A percentile compares a stretch with the other conserved stretches of the same genome.
phyloP scores from a whole-genome alignment of 1,140 invertebrate genomes.

The Macrosteles quadrilineatus region DNA sequence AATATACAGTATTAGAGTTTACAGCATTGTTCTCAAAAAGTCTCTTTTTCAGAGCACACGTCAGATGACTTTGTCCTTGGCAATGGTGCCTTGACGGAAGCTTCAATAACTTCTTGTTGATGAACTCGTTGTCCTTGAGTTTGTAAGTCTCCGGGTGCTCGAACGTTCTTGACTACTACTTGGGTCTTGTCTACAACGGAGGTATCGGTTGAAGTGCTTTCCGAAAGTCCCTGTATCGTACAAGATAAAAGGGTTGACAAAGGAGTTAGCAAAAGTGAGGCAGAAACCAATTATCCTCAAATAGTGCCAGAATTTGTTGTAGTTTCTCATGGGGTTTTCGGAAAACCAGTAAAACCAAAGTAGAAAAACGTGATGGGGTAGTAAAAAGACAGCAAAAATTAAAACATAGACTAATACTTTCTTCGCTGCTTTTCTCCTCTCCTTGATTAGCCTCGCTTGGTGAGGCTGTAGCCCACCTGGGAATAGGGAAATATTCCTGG shows the following conservation, averaged over 20 bases:
- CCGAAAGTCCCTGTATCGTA: constrained; percentile 90
- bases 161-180: too few species aligned
- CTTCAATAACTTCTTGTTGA: too few species aligned
- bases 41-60: too few species aligned
- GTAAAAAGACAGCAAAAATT: constrained; percentile 88
- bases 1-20: too few species aligned
- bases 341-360: constrained; percentile 85
- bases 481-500: constrained; percentile 73
- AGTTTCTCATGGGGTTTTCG: constrained; percentile 68
- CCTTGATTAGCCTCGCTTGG: constrained; percentile 65
- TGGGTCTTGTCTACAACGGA: constrained; percentile 7
- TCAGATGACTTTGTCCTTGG: too few species aligned
- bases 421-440: constrained; percentile 86
- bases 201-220: constrained; percentile 53
- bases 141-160: too few species aligned
- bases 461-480: constrained; percentile 60
- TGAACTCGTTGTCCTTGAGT: too few species aligned
- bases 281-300: constrained; percentile 85
- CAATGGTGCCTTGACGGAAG: too few species aligned
- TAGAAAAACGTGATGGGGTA: constrained; percentile 83
- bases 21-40: too few species aligned
- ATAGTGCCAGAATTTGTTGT: constrained; percentile 84
- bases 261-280: constrained; percentile 85
- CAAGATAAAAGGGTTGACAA: constrained; percentile 88
- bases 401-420: constrained; percentile 87